A percentile compares a stretch with the other conserved stretches of the same genome.
These are phyloP conservation scores for Andrena camellia DNA, from an alignment of 2,888 invertebrate species.

Conservation along the genomic window DNA sequence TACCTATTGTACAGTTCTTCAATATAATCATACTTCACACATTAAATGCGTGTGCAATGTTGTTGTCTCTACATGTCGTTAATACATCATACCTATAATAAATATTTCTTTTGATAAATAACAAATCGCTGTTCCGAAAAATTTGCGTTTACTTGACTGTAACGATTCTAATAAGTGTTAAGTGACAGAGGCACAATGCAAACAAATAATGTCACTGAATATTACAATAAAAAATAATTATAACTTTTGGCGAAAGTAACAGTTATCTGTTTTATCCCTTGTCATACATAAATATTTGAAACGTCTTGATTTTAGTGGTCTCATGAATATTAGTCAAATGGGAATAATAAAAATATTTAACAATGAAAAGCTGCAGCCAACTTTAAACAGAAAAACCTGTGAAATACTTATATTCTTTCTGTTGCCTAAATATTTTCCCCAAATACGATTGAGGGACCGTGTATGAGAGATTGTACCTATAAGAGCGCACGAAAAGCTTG, in stretches of 20 bases:
- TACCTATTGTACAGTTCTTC: not conserved
- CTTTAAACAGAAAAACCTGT: not conserved
- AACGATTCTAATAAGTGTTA: not conserved
- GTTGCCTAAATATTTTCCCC: constrained; percentile 10
- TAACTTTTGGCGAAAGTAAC: not conserved
- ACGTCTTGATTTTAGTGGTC: not conserved
- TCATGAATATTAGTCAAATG: not conserved
- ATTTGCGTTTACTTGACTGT: not conserved
- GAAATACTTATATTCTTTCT: constrained; percentile 1
- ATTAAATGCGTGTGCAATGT: not conserved
- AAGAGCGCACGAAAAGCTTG: not conserved
- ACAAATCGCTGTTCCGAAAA: not conserved
- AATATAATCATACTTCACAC: not conserved
- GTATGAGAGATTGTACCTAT: not conserved
- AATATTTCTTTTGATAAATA: not conserved
- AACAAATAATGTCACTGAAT: not conserved
- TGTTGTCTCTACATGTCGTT: not conserved
- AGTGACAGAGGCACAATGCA: not conserved
- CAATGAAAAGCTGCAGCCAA: not conserved
- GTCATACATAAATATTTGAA: not conserved
- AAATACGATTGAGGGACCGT: constrained; percentile 14
- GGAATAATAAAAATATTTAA: not conserved
- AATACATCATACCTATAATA: not conserved
- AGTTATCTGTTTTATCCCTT: not conserved
- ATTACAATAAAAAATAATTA: not conserved